phyloP scores from a whole-genome alignment of 2,797 vertebrate genomes.

The Neoniphon sammara region DNA sequence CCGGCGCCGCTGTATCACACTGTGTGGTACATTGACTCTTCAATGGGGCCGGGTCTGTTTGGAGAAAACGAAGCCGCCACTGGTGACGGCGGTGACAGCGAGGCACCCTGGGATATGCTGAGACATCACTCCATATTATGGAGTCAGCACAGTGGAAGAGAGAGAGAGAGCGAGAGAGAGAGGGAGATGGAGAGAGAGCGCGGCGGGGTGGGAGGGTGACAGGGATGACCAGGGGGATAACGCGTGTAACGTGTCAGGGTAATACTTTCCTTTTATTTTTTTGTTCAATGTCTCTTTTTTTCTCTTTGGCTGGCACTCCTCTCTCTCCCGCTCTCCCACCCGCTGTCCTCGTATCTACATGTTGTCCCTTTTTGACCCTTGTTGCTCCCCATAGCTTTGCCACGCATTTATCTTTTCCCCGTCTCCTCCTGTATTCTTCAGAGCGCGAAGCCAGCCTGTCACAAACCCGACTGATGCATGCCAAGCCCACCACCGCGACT shows the following conservation, averaged over 20 bases:
- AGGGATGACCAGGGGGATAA: constrained; percentile 46
- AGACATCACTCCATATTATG: constrained; percentile 61
- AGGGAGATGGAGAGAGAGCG: neutral
- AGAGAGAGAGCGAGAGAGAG: neutral
- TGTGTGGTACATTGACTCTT: constrained; percentile 56
- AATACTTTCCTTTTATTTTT: constrained; percentile 30
- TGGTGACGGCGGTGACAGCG: constrained; percentile 49
- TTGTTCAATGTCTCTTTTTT: neutral
- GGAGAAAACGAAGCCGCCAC: constrained; percentile 61
- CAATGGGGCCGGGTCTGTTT: constrained; percentile 61
- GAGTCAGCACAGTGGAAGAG: neutral
- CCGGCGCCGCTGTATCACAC: constrained; percentile 42
- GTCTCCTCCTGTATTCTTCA: constrained; percentile 4
- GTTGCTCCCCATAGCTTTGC: neutral
- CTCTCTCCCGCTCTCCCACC: neutral
- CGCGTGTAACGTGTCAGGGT: constrained; percentile 51
- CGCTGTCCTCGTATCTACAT: neutral
- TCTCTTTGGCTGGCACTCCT: neutral
- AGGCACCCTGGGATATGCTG: constrained; percentile 57
- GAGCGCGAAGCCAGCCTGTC: constrained; percentile 1
- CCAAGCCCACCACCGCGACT: neutral
- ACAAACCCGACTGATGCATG: constrained; percentile 3
- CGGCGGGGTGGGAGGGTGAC: constrained; percentile 2
- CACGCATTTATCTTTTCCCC: neutral
- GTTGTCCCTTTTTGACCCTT: neutral